phyloP scores from a whole-genome alignment of 2,113 vertebrate genomes.

The Myotis brandtii region DNA sequence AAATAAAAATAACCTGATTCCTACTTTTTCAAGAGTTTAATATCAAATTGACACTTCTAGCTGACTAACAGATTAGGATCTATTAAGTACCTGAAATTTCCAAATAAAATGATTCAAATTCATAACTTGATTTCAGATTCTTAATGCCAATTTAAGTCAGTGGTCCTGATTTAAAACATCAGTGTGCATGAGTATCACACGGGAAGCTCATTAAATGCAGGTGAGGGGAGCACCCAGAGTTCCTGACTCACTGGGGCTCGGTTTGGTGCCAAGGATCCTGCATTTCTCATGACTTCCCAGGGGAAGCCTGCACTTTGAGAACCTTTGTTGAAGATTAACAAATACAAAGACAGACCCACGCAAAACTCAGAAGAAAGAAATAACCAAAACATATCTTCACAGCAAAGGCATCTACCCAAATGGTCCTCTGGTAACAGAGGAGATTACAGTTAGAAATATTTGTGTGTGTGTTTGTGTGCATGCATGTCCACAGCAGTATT shows the following conservation, averaged over 20 bases:
- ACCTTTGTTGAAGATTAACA: background rate
- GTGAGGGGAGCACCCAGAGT: background rate
- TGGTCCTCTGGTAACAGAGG: background rate
- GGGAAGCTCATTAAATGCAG: background rate
- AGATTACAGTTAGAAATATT: background rate
- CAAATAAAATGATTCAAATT: background rate
- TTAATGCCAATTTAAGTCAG: background rate
- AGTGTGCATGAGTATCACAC: too few species aligned
- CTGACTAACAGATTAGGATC: background rate
- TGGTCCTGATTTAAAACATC: background rate
- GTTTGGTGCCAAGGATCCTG: background rate
- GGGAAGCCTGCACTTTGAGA: background rate
- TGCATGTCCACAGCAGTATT: background rate
- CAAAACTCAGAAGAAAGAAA: conserved; percentile 16
- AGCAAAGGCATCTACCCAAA: background rate
- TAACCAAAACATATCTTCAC: background rate
- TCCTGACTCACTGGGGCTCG: background rate
- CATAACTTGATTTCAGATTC: background rate
- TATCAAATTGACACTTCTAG: background rate
- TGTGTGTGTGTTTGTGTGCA: fast-evolving
- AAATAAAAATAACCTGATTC: background rate
- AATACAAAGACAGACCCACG: background rate
- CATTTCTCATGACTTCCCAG: background rate
- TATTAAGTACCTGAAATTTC: background rate
- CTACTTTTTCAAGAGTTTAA: background rate